These are phyloP conservation scores for Lydus trimaculatus DNA, from an alignment of 2,888 invertebrate species.

Conservation along the genomic window DNA sequence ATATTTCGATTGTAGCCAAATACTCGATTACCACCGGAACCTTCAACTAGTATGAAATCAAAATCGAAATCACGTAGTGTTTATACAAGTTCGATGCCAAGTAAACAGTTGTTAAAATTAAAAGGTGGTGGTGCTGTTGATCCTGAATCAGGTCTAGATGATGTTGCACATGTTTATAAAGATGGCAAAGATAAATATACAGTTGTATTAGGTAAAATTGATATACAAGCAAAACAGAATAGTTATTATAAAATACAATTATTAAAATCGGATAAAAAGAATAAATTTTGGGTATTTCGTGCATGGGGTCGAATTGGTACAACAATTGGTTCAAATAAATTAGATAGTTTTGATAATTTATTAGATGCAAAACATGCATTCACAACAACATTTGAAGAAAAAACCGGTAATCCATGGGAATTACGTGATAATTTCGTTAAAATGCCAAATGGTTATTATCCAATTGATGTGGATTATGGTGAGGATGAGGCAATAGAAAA, in stretches of 20 bases:
- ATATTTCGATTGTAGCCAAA: conserved; percentile 47
- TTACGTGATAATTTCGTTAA: conserved; percentile 68
- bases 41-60: conserved; percentile 39
- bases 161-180: conserved; percentile 80
- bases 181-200: conserved; percentile 70
- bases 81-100: conserved; percentile 64
- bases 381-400: conserved; percentile 68
- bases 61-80: conserved; percentile 55
- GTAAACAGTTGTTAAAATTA: conserved; percentile 72
- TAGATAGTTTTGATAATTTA: conserved; percentile 48
- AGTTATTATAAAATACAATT: conserved; percentile 96
- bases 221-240: conserved; percentile 87
- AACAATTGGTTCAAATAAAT: conserved; percentile 74
- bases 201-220: conserved; percentile 84
- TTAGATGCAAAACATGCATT: conserved; percentile 71
- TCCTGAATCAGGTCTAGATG: conserved; percentile 83
- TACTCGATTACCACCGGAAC: conserved; percentile 52
- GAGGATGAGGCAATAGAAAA: conserved; percentile 59
- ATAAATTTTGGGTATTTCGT: conserved; percentile 66
- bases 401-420: conserved; percentile 84
- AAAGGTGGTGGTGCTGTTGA: conserved; percentile 91
- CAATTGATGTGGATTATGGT: conserved; percentile 88
- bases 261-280: conserved; percentile 74
- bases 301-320: conserved; percentile 98
- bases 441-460: conserved; percentile 76